Percentiles rank a stretch among this genome's conserved stretches.
These are phyloP conservation scores for Cephus rjabovi DNA, from an alignment of 2,888 invertebrate species.

Conservation along the genomic window DNA sequence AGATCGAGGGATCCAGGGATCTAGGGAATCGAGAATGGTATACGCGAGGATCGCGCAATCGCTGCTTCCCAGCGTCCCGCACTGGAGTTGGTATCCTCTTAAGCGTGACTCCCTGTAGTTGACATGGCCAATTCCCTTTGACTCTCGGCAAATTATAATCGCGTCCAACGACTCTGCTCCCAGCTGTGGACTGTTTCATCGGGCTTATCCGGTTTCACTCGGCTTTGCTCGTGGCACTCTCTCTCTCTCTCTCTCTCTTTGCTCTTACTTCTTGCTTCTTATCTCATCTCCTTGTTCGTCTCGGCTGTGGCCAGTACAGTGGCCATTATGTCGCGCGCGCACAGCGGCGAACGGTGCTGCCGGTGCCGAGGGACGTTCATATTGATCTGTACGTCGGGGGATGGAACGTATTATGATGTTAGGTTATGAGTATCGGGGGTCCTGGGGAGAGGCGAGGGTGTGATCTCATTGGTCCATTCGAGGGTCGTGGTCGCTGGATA, in stretches of 20 bases:
- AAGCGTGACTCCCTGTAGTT: slow-evolving; percentile 53
- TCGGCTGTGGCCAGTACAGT: not conserved
- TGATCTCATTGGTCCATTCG: slow-evolving; percentile 45
- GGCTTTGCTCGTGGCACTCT: not conserved
- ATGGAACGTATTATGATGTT: slow-evolving; percentile 37
- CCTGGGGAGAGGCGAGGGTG: slow-evolving; percentile 23
- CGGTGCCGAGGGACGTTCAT: slow-evolving; percentile 5
- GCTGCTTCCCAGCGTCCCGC: slow-evolving; percentile 21
- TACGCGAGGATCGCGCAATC: not conserved
- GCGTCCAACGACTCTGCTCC: slow-evolving; percentile 29
- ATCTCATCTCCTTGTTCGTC: not conserved
- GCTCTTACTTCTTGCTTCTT: not conserved
- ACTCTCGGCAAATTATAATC: slow-evolving; percentile 61
- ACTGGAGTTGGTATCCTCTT: slow-evolving; percentile 39
- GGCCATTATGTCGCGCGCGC: slow-evolving; percentile 18
- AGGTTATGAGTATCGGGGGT: slow-evolving; percentile 31
- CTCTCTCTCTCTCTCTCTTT: not conserved
- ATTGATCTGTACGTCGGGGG: slow-evolving; percentile 16
- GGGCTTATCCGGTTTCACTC: not conserved
- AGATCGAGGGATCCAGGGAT: not conserved
- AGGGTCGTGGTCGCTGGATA: slow-evolving; percentile 45
- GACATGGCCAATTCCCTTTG: slow-evolving; percentile 62
- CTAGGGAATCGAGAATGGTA: not conserved
- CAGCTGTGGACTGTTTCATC: not conserved
- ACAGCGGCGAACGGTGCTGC: not conserved